phyloP scores from a whole-genome alignment of 1,140 invertebrate genomes.

The Apis florea region DNA sequence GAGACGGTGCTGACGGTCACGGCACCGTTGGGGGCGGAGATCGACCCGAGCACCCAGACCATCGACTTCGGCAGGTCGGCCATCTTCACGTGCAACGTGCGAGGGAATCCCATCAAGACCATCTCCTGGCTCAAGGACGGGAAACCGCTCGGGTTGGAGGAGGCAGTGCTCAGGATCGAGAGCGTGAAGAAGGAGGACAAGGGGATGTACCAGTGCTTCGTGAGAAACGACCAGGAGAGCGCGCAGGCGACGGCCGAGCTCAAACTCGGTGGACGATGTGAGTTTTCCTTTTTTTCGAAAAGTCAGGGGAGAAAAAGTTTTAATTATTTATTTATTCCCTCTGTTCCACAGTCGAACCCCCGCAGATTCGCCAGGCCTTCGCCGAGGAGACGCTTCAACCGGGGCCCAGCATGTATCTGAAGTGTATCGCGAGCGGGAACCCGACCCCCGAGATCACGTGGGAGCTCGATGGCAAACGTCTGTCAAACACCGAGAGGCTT shows the following conservation, averaged over 20 bases:
- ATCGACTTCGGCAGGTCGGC: slow-evolving; percentile 96
- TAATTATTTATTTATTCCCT: too few species aligned
- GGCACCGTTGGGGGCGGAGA: slow-evolving; percentile 91
- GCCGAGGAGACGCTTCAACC: slow-evolving; percentile 93
- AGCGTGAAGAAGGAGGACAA: slow-evolving; percentile 96
- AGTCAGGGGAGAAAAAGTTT: too few species aligned
- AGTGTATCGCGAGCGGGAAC: slow-evolving; percentile 92
- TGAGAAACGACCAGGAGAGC: slow-evolving; percentile 95
- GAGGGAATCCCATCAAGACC: slow-evolving; percentile 93
- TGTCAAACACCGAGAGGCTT: slow-evolving; percentile 89
- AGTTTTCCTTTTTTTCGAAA: slow-evolving; percentile 72
- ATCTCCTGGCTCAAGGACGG: slow-evolving; percentile 97
- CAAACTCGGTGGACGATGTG: slow-evolving; percentile 94
- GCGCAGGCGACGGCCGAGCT: slow-evolving; percentile 95
- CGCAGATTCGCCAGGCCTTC: slow-evolving; percentile 92
- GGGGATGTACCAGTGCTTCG: slow-evolving; percentile 99
- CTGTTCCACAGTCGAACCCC: slow-evolving; percentile 93
- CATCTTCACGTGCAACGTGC: slow-evolving; percentile 92
- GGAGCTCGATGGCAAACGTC: slow-evolving; percentile 93
- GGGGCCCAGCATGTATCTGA: slow-evolving; percentile 90
- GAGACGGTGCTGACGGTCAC: slow-evolving; percentile 96
- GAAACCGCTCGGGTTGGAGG: slow-evolving; percentile 88
- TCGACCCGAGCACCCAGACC: slow-evolving; percentile 94
- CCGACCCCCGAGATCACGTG: slow-evolving; percentile 97
- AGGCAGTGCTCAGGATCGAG: slow-evolving; percentile 90